These are phyloP conservation scores for Enhydra lutris DNA, from an alignment of 2,113 vertebrate genomes.

Conservation along the genomic window DNA sequence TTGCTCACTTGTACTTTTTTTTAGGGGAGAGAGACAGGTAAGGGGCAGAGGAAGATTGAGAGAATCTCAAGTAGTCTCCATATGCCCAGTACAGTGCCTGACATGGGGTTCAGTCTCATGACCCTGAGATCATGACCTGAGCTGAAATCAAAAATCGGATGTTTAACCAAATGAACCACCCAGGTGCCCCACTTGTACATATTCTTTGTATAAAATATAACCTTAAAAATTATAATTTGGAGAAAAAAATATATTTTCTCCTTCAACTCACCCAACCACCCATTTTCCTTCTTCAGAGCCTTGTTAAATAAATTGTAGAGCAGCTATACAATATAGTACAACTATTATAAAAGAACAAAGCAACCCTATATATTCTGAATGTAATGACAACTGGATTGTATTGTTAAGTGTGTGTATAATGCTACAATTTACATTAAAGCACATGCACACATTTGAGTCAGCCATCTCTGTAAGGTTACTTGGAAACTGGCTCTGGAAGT, in stretches of 20 bases:
- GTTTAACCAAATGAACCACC: background rate
- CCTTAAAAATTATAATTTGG: background rate
- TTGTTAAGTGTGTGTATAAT: background rate
- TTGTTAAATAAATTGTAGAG: background rate
- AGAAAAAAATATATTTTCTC: background rate
- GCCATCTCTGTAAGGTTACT: background rate
- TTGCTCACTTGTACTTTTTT: background rate
- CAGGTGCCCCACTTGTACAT: background rate
- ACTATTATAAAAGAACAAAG: background rate
- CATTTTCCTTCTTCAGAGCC: background rate
- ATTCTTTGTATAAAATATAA: background rate
- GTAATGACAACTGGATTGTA: background rate
- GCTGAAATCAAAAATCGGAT: background rate
- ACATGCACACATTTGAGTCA: background rate
- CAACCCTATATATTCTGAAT: background rate
- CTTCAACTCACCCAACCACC: background rate
- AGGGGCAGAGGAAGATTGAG: background rate
- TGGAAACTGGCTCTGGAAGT: background rate
- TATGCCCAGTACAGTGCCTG: background rate
- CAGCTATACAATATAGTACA: background rate
- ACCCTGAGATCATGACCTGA: background rate
- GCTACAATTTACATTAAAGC: background rate
- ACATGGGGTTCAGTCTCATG: background rate
- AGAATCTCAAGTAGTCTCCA: background rate
- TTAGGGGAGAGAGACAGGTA: background rate